Percentiles rank a stretch among this genome's conserved stretches.
These are phyloP conservation scores for Lottia scabra DNA, from an alignment of 2,888 invertebrate genomes.

Conservation along the genomic window DNA sequence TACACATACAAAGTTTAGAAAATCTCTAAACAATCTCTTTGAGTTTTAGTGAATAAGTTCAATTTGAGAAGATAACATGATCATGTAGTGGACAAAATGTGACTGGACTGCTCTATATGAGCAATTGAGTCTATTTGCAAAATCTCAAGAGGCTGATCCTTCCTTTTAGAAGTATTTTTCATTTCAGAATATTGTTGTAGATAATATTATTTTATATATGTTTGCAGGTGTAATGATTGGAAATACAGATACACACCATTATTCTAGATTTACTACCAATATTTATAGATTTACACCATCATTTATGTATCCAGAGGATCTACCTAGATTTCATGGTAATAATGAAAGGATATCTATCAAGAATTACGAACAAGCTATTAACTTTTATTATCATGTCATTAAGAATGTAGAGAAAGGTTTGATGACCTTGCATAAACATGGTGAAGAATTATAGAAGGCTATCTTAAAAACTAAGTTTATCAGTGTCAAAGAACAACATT, in stretches of 20 bases:
- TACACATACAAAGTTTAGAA: too few relatives aligned
- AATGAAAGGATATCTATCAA: conserved; percentile 71
- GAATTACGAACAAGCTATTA: conserved; percentile 70
- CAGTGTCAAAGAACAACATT: too few relatives aligned
- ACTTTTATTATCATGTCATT: conserved; percentile 71
- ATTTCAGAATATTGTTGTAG: too few relatives aligned
- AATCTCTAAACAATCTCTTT: too few relatives aligned
- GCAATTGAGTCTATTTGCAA: too few relatives aligned
- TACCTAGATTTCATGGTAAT: conserved; percentile 70
- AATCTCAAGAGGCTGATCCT: too few relatives aligned
- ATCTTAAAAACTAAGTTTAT: too few relatives aligned
- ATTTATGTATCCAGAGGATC: conserved; percentile 60
- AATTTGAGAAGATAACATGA: too few relatives aligned
- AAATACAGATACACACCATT: conserved; percentile 72
- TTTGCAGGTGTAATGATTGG: conserved; percentile 64
- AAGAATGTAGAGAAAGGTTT: conserved; percentile 66
- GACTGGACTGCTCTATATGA: too few relatives aligned
- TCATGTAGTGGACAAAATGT: too few relatives aligned
- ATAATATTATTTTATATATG: not conserved
- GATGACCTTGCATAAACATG: conserved; percentile 41
- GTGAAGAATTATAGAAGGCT: conserved; percentile 26
- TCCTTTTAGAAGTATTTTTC: too few relatives aligned
- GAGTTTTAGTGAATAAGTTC: too few relatives aligned
- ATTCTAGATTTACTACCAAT: conserved; percentile 67
- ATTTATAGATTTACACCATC: conserved; percentile 71